These are phyloP conservation scores for Pteromalus puparum DNA, from an alignment of 1,140 invertebrate species.

Conservation along the genomic window DNA sequence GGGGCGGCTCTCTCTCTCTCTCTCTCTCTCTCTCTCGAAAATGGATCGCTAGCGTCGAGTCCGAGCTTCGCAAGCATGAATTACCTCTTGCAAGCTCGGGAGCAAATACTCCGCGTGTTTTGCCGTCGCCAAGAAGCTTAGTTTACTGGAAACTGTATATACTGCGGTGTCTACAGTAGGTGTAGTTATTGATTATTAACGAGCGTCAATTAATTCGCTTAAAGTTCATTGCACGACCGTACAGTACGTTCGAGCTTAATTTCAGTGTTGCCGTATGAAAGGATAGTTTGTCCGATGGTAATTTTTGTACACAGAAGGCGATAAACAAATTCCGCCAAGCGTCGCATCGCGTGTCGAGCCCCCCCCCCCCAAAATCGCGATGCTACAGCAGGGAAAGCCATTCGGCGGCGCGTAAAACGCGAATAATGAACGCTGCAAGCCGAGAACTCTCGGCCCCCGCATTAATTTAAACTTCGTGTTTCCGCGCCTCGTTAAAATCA, in stretches of 20 bases:
- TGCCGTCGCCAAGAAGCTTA: neutral
- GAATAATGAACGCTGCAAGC: too few species aligned
- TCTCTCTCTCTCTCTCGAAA: too few species aligned
- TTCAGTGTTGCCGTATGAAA: too few species aligned
- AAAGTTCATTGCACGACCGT: too few species aligned
- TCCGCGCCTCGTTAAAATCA: conserved; percentile 26
- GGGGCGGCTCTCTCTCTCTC: too few species aligned
- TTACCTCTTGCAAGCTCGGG: neutral
- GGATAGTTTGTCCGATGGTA: too few species aligned
- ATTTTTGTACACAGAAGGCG: too few species aligned
- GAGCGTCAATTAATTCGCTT: too few species aligned
- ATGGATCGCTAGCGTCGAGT: too few species aligned
- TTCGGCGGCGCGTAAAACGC: neutral
- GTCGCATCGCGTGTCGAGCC: neutral
- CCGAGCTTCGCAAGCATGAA: conserved; percentile 7
- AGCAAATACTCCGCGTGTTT: conserved; percentile 5
- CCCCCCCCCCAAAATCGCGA: too few species aligned
- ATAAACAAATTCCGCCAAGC: neutral
- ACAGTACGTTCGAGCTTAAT: too few species aligned
- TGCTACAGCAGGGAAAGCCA: neutral
- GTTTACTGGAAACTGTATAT: neutral
- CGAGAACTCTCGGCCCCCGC: neutral
- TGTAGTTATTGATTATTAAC: neutral
- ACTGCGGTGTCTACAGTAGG: neutral
- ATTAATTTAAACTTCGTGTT: conserved; percentile 36